A percentile compares a stretch with the other conserved stretches of the same genome.
Conservation (phyloP, 1,140 invertebrate genomes). For the Bombus huntii region DNA sequence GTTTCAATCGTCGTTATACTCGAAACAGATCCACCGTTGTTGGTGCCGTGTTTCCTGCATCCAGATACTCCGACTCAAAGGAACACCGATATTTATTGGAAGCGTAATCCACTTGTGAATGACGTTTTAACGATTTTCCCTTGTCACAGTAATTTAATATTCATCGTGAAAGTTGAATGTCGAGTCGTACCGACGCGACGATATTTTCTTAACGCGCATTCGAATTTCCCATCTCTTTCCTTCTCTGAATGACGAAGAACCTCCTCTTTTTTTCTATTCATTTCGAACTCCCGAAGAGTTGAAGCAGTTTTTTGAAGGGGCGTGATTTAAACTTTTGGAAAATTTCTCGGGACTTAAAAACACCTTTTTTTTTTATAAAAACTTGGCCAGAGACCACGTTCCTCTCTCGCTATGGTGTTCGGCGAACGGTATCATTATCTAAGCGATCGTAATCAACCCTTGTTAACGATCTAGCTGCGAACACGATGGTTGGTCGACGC, state of each 20-base stretch:
- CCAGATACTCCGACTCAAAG: neutral
- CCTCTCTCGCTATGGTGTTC: neutral
- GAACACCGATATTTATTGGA: neutral
- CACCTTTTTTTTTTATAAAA: neutral
- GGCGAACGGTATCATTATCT: neutral
- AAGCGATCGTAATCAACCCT: slow-evolving; percentile 29
- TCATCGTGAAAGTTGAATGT: no score
- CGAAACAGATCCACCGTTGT: neutral
- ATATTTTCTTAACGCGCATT: no score
- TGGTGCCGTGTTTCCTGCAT: neutral
- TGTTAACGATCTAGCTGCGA: slow-evolving; percentile 46
- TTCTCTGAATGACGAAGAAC: no score
- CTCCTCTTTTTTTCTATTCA: no score
- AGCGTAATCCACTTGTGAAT: neutral
- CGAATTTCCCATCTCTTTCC: no score
- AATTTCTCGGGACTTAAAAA: neutral
- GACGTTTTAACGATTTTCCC: neutral
- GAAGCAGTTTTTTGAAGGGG: neutral
- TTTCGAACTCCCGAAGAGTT: no score
- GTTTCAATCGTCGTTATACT: slow-evolving; percentile 13
- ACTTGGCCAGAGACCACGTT: neutral
- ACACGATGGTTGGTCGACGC: slow-evolving; percentile 34
- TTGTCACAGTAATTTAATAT: no score
- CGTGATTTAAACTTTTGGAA: neutral
- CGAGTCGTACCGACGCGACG: no score